Evolutionary conservation across 2,113 vertebrate genomes (phyloP), one percentile per base, ranked within the genome.

Genomic region (Rhabdornis inornatus): DNA sequence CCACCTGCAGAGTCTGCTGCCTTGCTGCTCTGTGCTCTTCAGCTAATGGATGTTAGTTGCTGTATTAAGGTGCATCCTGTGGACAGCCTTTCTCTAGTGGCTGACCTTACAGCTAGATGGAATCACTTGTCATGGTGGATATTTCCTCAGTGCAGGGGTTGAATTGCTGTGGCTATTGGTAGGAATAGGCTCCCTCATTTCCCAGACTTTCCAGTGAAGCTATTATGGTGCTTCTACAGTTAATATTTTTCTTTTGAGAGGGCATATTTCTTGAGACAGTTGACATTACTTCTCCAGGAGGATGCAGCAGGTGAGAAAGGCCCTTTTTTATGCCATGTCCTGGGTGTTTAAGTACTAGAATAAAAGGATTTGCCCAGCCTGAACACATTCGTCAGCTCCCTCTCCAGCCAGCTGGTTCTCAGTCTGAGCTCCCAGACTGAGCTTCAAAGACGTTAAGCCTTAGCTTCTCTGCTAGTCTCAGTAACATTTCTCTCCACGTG

Each of bases 341-440:
- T 83, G 39, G 56, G 72, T 93, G 59, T 89, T 94, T 87, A 92
- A 91, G 69, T 49, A 68, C 65, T 60, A 60, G 74, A 89, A 78
- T 87, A 84, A 87, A 95, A 91, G 87, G 87, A 93, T 96, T 95
- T 96, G 33, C 74, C 57, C 70, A 64, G 61, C 70, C 57, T 87
- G 69, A 88, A 40, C 24, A 12, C 61, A 68, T 90, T 60, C 0
- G 0, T 92, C 89, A 94, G 80, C 60, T 92, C 80, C 42, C 28
- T 87, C 52, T 87, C 37, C 72, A 91, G 92, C 77, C 89, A 94
- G 64, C 86, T 93, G 86, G 64, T 84, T 89, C 56, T 89, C 68
- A 81, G 86, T 83, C 80, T 95, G 92, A 92, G 89, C 92, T 94
- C 56, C 80, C 77, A 93, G 80, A 39, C 92, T 95, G 72, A 80